phyloP scores from a whole-genome alignment of 2,888 invertebrate species.

The Fabriciana adippe region DNA sequence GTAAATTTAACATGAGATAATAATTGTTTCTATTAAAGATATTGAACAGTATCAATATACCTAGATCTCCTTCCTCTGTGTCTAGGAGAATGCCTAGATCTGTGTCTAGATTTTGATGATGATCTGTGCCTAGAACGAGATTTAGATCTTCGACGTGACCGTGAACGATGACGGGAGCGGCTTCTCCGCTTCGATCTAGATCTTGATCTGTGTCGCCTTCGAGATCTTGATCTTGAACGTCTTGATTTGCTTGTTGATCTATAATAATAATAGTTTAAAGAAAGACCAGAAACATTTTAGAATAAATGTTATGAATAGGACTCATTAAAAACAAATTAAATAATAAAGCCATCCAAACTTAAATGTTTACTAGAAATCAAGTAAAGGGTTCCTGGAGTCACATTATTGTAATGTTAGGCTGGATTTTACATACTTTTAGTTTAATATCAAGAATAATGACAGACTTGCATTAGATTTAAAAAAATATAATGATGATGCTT shows the following conservation, averaged over 20 bases:
- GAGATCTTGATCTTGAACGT: conserved; percentile 56
- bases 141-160: conserved; percentile 52
- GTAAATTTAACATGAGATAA: not conserved
- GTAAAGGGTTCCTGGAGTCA: no score
- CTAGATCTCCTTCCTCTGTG: conserved; percentile 65
- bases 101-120: conserved; percentile 49
- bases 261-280: conserved; percentile 19
- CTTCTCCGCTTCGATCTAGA: conserved; percentile 56
- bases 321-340: no score
- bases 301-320: not conserved
- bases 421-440: no score
- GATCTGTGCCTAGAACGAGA: conserved; percentile 48
- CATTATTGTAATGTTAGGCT: no score
- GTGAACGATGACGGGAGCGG: conserved; percentile 54
- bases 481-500: no score
- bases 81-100: conserved; percentile 61
- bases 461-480: no score
- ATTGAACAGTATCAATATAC: conserved; percentile 44
- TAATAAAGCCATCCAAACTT: no score
- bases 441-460: no score
- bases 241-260: conserved; percentile 62
- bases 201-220: conserved; percentile 54
- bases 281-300: not conserved
- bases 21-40: not conserved
- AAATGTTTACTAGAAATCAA: no score